Base-by-base conservation (phyloP, 2,888 invertebrate species). In the Mimumesa dahlbomi region DNA sequence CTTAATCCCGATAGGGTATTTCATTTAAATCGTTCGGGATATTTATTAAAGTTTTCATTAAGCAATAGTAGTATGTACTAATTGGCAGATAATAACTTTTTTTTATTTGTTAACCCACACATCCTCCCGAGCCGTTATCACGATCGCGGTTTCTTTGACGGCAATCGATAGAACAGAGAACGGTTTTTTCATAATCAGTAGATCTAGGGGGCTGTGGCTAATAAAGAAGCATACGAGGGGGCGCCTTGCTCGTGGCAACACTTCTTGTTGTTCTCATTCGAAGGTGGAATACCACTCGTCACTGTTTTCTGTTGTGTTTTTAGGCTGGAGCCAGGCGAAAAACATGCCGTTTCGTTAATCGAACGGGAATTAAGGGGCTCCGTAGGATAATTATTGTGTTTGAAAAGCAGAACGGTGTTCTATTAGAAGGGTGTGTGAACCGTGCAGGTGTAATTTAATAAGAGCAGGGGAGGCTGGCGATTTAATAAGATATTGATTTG, bases 401-500 rank as follows among this genome's bases (percentile, higher is more conserved):
- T 25, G 52, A 45, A 40, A 18, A 70, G 49, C 46, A 59, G 58
- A 16, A 38, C 57, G 54, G 63, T 45, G 62, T 34, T 52, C 29
- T 61, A 65, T 50, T 21, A 18, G 36, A 50, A 50, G 16, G 62
- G 63, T 63, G 58, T 59, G 72, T 68, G 65, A 58, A 64, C 38
- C 59, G 75, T 77, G 71, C 75, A 83, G 79, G 82, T 82, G 83
- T 83, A 85, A 85, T 84, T 82, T 82, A 85, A 82, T 84, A 82
- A 82, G 79, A 75, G 73, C 79, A 83, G 83, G 82, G 82, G 81
- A 84, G 84, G 85, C 81, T 79, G 77, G 79, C 82, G 85, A 86
- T 86, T 86, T 85, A 86, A 84, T 85, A 86, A 84, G 85, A 85
- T 86, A 86, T 86, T 85, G 86, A 86, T 86, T 86, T 86, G 85